These are phyloP conservation scores for Watsonalla binaria DNA, from an alignment of 2,888 invertebrate species.

Conservation along the genomic window DNA sequence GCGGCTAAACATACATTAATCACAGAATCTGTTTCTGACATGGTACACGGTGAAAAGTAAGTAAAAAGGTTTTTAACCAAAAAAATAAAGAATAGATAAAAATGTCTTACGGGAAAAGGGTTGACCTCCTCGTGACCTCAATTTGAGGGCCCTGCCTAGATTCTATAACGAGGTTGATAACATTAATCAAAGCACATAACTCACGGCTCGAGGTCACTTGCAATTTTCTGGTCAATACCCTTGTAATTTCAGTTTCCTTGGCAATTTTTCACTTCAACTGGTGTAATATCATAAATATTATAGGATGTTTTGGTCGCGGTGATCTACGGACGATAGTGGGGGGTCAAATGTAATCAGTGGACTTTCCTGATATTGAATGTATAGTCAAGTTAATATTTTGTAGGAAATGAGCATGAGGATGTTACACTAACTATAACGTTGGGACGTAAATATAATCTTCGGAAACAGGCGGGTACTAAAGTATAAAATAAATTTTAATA, in stretches of 20 bases:
- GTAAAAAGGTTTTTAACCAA: slow-evolving; percentile 4
- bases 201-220: slow-evolving; percentile 35
- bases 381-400: no score
- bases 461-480: no score
- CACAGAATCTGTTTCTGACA: slow-evolving; percentile 20
- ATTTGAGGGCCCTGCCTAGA: slow-evolving; percentile 57
- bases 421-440: no score
- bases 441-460: no score
- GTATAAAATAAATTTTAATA: no score
- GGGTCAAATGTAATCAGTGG: background rate
- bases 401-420: no score
- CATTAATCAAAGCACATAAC: slow-evolving; percentile 71
- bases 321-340: background rate
- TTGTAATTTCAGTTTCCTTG: slow-evolving; percentile 63
- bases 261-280: slow-evolving; percentile 63
- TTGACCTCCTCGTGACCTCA: slow-evolving; percentile 59
- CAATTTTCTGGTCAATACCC: slow-evolving; percentile 73
- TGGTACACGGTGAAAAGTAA: slow-evolving; percentile 16
- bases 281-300: slow-evolving; percentile 50
- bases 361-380: background rate
- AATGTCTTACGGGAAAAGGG: slow-evolving; percentile 38
- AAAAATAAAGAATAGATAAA: slow-evolving; percentile 36
- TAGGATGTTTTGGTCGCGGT: slow-evolving; percentile 8
- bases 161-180: slow-evolving; percentile 58
- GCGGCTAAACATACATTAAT: slow-evolving; percentile 1